These are phyloP conservation scores for Anas platyrhynchos DNA, from an alignment of 2,113 vertebrate species.

Conservation along the genomic window DNA sequence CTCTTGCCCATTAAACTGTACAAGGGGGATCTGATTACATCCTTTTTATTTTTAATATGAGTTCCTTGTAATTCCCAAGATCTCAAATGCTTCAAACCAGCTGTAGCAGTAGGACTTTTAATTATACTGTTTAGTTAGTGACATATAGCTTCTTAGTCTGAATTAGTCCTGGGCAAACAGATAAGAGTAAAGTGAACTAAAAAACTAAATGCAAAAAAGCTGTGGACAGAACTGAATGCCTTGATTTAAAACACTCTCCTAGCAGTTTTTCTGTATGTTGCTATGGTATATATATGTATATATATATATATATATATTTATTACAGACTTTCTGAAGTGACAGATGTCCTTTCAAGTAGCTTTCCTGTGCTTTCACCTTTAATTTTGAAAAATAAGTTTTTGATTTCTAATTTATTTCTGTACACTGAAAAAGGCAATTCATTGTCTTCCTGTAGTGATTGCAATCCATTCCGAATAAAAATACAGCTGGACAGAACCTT, in stretches of 20 bases:
- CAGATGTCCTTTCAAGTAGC: constrained; percentile 16
- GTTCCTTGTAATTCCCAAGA: constrained; percentile 32
- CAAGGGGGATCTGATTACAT: constrained; percentile 55
- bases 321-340: constrained; percentile 25
- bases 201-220: constrained; percentile 54
- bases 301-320: background rate
- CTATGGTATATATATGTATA: background rate
- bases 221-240: constrained; percentile 34
- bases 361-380: constrained; percentile 12
- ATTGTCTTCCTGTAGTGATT: background rate
- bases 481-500: background rate
- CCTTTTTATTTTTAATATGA: constrained; percentile 53
- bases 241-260: constrained; percentile 52
- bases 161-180: constrained; percentile 53
- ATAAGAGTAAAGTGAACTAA: constrained; percentile 39
- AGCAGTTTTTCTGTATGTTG: background rate
- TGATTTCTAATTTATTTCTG: background rate
- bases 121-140: constrained; percentile 29
- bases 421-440: background rate
- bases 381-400: constrained; percentile 7
- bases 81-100: constrained; percentile 55
- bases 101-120: constrained; percentile 45
- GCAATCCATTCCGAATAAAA: background rate
- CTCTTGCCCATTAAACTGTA: constrained; percentile 41
- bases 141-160: constrained; percentile 34